Conservation (phyloP, 2,113 vertebrate genomes). For the Melierax canorus region DNA sequence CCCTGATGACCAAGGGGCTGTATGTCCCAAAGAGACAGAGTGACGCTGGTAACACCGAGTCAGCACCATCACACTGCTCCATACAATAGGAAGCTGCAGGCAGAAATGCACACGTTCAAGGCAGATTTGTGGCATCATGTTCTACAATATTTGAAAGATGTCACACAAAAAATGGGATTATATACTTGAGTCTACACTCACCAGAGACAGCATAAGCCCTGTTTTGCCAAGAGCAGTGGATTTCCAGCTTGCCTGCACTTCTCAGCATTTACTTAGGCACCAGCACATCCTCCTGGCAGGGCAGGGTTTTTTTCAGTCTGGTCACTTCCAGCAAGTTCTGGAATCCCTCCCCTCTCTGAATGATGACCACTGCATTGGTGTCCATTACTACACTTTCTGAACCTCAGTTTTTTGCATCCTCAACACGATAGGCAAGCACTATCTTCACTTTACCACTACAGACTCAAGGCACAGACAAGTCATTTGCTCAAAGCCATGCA, state of each 20-base stretch:
- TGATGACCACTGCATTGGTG: not conserved
- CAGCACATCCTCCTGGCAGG: not conserved
- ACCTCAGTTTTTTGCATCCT: not conserved
- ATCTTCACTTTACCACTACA: not conserved
- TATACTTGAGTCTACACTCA: not conserved
- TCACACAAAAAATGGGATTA: not conserved
- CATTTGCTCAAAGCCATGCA: not conserved
- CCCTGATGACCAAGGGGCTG: not conserved
- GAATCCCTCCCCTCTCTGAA: not conserved
- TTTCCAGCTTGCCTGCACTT: not conserved
- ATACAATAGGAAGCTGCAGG: not conserved
- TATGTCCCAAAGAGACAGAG: not conserved
- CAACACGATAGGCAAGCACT: fast-evolving
- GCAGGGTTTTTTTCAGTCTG: not conserved
- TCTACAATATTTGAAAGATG: not conserved
- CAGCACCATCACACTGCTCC: fast-evolving
- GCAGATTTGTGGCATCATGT: fast-evolving
- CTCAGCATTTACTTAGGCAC: not conserved
- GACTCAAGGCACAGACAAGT: not conserved
- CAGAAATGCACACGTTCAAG: not conserved
- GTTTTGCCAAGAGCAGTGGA: not conserved
- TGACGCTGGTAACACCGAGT: fast-evolving
- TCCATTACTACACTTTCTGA: not conserved
- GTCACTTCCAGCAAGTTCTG: not conserved
- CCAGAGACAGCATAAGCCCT: fast-evolving